Conservation (phyloP, 2,797 vertebrate genomes). For the Coccyzus lansbergi region DNA sequence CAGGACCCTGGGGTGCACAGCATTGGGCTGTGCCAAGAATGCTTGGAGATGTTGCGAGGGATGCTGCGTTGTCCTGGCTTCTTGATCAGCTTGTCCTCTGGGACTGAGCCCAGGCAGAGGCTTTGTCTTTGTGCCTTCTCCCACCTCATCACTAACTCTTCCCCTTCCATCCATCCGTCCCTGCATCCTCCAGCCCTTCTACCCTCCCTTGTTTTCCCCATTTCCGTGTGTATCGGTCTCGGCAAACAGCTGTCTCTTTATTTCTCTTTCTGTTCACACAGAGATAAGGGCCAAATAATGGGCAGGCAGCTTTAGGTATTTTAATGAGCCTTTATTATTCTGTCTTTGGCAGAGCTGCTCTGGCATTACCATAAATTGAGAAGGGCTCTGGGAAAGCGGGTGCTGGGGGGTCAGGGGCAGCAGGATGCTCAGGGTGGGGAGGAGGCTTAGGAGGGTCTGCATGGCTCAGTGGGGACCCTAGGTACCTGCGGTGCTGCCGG, state of each 20-base stretch:
- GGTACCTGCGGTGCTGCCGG: fast-evolving
- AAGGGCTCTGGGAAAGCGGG: not conserved
- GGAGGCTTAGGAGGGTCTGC: no score
- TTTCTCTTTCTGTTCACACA: constrained; percentile 47
- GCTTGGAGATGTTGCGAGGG: fast-evolving
- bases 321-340: constrained; percentile 57
- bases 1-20: not conserved
- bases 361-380: not conserved
- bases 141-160: not conserved
- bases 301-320: constrained; percentile 45
- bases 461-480: fast-evolving
- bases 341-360: constrained; percentile 21
- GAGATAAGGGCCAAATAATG: constrained; percentile 67
- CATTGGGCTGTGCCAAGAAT: fast-evolving
- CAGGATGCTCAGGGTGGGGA: not conserved
- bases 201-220: not conserved
- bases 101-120: not conserved
- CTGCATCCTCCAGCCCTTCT: not conserved
- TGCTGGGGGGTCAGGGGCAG: not conserved
- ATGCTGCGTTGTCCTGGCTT: not conserved
- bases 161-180: not conserved
- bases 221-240: not conserved
- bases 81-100: not conserved
- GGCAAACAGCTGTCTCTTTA: constrained; percentile 27
- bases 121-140: not conserved